Evolutionary conservation across 2,113 vertebrate genomes (phyloP).

Genomic region (Cephalopterus ornatus): DNA sequence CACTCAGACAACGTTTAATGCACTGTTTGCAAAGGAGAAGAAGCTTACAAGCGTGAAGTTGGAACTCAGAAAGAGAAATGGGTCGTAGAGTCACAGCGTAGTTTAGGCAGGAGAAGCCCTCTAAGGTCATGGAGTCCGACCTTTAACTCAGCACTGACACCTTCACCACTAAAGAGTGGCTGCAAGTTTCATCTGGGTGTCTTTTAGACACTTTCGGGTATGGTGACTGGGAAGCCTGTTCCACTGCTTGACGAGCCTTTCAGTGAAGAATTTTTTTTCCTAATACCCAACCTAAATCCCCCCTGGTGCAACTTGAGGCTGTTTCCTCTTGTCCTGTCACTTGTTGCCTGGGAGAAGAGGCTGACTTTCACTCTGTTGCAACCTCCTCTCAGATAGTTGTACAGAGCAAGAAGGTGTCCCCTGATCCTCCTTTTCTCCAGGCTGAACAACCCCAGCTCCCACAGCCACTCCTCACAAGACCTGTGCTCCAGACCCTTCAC

Average conservation of each 20-base stretch:
- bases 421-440: background rate
- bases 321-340: background rate
- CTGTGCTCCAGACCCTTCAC: background rate
- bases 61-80: background rate
- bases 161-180: background rate
- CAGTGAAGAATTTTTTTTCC: background rate
- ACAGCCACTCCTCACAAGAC: background rate
- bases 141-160: too few species aligned
- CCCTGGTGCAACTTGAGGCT: background rate
- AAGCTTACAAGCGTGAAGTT: background rate
- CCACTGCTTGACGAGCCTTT: background rate
- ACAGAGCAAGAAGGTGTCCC: background rate
- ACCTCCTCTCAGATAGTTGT: background rate
- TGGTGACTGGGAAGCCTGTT: background rate
- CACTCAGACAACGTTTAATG: background rate
- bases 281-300: background rate
- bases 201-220: background rate
- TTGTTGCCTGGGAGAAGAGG: background rate
- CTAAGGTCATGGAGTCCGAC: too few species aligned
- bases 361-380: background rate
- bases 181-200: background rate
- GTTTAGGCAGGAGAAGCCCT: background rate
- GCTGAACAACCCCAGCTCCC: background rate
- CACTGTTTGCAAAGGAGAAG: background rate
- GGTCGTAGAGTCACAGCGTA: background rate